These are phyloP conservation scores for Uropetala carovei DNA, from an alignment of 2,888 invertebrate genomes.

Conservation along the genomic window DNA sequence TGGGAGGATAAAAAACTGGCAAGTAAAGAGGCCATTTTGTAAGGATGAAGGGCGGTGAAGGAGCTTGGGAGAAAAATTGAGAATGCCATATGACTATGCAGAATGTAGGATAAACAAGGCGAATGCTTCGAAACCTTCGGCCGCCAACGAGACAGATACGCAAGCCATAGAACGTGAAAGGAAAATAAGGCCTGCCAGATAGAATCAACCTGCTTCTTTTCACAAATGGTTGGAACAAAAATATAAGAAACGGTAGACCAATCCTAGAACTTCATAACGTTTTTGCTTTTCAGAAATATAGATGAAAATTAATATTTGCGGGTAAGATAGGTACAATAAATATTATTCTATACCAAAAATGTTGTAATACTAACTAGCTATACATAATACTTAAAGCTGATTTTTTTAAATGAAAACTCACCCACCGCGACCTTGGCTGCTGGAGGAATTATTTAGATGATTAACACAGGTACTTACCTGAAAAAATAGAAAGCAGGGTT, in stretches of 20 bases:
- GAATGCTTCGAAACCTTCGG: neutral
- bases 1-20: neutral
- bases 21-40: neutral
- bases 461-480: conserved; percentile 43
- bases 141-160: neutral
- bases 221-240: too few species aligned
- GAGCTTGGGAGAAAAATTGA: neutral
- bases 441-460: neutral
- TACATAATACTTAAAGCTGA: too few species aligned
- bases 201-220: too few species aligned
- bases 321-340: too few species aligned
- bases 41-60: neutral
- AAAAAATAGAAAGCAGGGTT: neutral
- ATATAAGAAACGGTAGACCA: too few species aligned
- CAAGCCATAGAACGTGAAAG: too few species aligned
- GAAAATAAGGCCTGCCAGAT: too few species aligned
- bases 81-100: neutral
- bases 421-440: neutral
- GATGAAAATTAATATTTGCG: too few species aligned
- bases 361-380: too few species aligned
- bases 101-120: conserved; percentile 10
- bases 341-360: too few species aligned
- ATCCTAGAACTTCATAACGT: too few species aligned
- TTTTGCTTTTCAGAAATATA: too few species aligned
- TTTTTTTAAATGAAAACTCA: neutral